phyloP scores from a whole-genome alignment of 35 echinoderm and acorn worm species.

The Nesometra sesokonis region DNA sequence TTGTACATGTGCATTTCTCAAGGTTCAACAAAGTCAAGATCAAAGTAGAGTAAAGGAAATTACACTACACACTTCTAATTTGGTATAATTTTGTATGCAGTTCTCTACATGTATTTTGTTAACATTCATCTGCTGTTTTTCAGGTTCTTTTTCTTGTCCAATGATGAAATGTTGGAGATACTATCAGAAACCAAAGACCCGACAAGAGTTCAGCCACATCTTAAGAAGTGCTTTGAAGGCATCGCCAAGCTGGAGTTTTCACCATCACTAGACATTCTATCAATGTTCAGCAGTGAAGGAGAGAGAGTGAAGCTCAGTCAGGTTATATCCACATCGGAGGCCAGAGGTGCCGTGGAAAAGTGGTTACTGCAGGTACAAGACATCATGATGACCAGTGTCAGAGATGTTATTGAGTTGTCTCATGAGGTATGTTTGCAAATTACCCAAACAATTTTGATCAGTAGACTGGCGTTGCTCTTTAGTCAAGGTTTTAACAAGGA shows the following conservation, averaged over 20 bases:
- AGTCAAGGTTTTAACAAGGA: too few species aligned
- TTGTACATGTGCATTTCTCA: too few species aligned
- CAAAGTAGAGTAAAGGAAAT: too few species aligned
- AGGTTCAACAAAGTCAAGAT: too few species aligned
- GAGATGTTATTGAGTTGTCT: slow-evolving; percentile 80
- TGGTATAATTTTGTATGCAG: too few species aligned
- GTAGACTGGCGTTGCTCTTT: too few species aligned
- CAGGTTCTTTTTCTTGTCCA: slow-evolving; percentile 99
- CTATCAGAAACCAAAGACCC: slow-evolving; percentile 97
- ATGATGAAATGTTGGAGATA: slow-evolving; percentile 99
- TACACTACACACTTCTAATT: too few species aligned
- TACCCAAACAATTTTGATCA: too few species aligned
- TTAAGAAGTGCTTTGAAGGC: slow-evolving; percentile 99
- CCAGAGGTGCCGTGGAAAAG: slow-evolving; percentile 88
- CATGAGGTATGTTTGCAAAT: slow-evolving; percentile 56
- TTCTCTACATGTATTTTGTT: too few species aligned
- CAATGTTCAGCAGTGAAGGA: slow-evolving; percentile 97
- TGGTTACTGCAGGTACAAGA: slow-evolving; percentile 99
- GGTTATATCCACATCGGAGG: slow-evolving; percentile 83
- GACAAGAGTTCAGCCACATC: slow-evolving; percentile 91
- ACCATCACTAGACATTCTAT: slow-evolving; percentile 63
- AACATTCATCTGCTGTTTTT: slow-evolving; percentile 8
- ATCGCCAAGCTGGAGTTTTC: slow-evolving; percentile 93
- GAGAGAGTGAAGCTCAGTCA: slow-evolving; percentile 71
- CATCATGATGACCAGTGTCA: slow-evolving; percentile 87